Evolutionary conservation across 2,797 vertebrate species (phyloP), one percentile per base, ranked within the genome.

Genomic region (Mormyrops attenuatus): DNA sequence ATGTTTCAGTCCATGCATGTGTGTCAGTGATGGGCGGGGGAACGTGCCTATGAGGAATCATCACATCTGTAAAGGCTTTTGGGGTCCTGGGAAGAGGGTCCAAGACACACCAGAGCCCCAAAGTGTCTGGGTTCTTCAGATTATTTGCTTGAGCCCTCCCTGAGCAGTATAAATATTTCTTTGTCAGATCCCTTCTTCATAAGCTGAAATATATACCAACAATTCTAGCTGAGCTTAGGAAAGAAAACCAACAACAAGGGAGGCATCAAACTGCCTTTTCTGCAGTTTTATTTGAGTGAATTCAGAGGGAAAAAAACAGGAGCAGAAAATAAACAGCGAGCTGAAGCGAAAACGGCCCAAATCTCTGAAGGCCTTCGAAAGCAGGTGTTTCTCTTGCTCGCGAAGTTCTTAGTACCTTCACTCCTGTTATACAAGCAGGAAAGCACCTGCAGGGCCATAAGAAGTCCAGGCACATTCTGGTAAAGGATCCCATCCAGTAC

Each of bases 221-320:
- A 17, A 57, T 60, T 50, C 52, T 22, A 49, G 57, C 47, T 11
- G 34, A 77, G 69, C 69, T 77, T 77, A 34, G 3, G 3, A 34
- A 69, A 30, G 53, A 52, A 50, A 13, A 13, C 22, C 26, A n/a
- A 49, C 34, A 69, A 30, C n/a, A 41, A 44, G n/a, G 41, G 80
- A 60, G 41, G 77, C 13, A 50, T 30, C 49, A 69, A 77, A 50
- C 17, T 38, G 47, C 49, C 5, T 11, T 88, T 88, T 26, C 66
- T 52, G 88, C 88, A 60, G 50, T 82, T 22, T 22, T 85, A 50
- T 85, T n/a, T 26, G 82, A 85, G 44, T 26, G 82, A 77, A 77
- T 77, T 77, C 13, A 77, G 69, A 77, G 69, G 8, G 13, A 1
- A 7, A 77, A 34, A 66, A 73, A 38, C 41, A 77, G 22, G 17